These are phyloP conservation scores for Artemia franciscana DNA, from an alignment of 1,140 invertebrate species.

Conservation along the genomic window DNA sequence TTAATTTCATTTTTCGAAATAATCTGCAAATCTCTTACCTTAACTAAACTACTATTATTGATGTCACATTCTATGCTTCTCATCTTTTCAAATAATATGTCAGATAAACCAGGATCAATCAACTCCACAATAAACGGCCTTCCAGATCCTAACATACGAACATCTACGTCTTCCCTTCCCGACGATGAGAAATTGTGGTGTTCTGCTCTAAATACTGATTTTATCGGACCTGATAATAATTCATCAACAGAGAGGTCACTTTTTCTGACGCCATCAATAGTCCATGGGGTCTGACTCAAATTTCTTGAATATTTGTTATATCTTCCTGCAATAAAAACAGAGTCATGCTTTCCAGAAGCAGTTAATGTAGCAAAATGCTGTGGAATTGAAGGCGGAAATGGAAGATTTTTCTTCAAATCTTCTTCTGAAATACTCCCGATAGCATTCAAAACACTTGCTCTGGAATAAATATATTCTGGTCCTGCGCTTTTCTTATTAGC, in stretches of 20 bases:
- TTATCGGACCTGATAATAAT: slow-evolving; percentile 39
- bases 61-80: slow-evolving; percentile 12
- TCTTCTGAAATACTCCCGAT: slow-evolving; percentile 21
- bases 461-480: slow-evolving; percentile 22
- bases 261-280: slow-evolving; percentile 52
- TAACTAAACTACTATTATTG: neutral
- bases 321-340: slow-evolving; percentile 27
- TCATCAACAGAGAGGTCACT: slow-evolving; percentile 75
- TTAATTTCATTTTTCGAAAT: slow-evolving; percentile 26
- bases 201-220: slow-evolving; percentile 26
- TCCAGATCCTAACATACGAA: slow-evolving; percentile 59
- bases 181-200: slow-evolving; percentile 47
- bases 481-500: slow-evolving; percentile 17
- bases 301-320: slow-evolving; percentile 70
- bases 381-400: slow-evolving; percentile 23
- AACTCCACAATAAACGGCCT: slow-evolving; percentile 68
- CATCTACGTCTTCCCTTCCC: slow-evolving; percentile 84
- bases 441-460: slow-evolving; percentile 27
- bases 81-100: slow-evolving; percentile 10
- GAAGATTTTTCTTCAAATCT: slow-evolving; percentile 23
- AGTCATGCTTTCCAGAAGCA: slow-evolving; percentile 11
- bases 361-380: slow-evolving; percentile 15
- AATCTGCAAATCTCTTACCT: slow-evolving; percentile 9
- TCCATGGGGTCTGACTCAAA: slow-evolving; percentile 82
- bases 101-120: slow-evolving; percentile 30